These are phyloP conservation scores for Tromatobia lineatoria DNA, from an alignment of 2,888 invertebrate species.

Conservation along the genomic window DNA sequence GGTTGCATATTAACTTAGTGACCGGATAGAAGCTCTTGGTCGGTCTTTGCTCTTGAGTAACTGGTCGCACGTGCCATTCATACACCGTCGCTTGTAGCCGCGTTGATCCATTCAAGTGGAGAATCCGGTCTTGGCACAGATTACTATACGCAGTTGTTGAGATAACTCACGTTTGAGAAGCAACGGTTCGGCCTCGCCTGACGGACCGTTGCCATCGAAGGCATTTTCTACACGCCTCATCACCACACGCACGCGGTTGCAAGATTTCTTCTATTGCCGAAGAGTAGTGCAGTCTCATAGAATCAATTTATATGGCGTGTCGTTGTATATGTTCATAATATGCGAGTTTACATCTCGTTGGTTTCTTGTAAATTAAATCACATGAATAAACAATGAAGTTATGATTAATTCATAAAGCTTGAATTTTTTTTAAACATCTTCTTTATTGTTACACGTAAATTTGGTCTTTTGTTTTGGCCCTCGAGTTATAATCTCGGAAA, in stretches of 20 bases:
- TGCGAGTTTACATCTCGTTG: too few relatives aligned
- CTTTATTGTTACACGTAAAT: too few relatives aligned
- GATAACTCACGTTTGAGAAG: slow-evolving; percentile 29
- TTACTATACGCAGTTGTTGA: slow-evolving; percentile 22
- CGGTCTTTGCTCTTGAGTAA: slow-evolving; percentile 33
- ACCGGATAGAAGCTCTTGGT: slow-evolving; percentile 59
- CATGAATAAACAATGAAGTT: too few relatives aligned
- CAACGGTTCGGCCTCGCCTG: slow-evolving; percentile 39
- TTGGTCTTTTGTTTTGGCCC: too few relatives aligned
- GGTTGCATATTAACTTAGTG: slow-evolving; percentile 46
- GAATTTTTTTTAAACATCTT: too few relatives aligned
- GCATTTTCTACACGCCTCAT: not conserved
- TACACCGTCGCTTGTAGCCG: slow-evolving; percentile 39
- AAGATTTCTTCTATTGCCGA: slow-evolving; percentile 13
- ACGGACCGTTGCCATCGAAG: slow-evolving; percentile 3
- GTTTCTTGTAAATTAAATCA: too few relatives aligned
- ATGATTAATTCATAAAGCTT: too few relatives aligned
- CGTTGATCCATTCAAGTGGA: slow-evolving; percentile 63
- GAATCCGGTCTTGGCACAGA: slow-evolving; percentile 63
- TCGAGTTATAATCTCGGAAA: too few relatives aligned
- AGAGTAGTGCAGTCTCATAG: not conserved
- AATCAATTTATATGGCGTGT: not conserved
- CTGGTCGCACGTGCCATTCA: slow-evolving; percentile 65
- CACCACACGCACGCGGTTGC: not conserved
- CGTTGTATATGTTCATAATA: not conserved